phyloP scores from a whole-genome alignment of 2,888 invertebrate genomes.

The Eilema sororculum region DNA sequence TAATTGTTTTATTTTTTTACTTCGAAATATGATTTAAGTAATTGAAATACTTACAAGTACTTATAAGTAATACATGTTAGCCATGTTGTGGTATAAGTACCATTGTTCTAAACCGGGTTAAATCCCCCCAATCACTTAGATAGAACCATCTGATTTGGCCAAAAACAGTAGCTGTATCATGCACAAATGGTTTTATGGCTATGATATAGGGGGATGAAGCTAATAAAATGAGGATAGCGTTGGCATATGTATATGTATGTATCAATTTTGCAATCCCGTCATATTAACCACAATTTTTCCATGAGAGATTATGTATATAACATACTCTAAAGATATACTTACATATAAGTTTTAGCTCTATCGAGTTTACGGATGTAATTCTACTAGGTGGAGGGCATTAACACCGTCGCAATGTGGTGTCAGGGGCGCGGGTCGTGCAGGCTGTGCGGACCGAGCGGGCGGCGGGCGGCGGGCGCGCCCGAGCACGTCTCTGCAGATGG shows the following conservation, averaged over 20 bases:
- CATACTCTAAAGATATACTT: not conserved
- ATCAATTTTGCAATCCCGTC: not conserved
- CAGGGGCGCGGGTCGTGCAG: slow-evolving; percentile 13
- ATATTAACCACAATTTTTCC: not conserved
- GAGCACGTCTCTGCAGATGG: slow-evolving; percentile 79
- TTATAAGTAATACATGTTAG: not conserved
- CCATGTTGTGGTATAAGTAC: too few species aligned
- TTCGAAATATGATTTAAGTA: too few species aligned
- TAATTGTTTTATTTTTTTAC: not conserved
- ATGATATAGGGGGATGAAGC: slow-evolving; percentile 8
- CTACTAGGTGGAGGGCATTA: slow-evolving; percentile 61
- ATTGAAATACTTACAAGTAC: too few species aligned
- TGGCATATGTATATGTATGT: not conserved
- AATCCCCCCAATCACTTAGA: not conserved
- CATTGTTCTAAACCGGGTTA: not conserved
- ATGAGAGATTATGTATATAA: not conserved
- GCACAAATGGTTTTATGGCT: not conserved
- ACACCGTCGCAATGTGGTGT: slow-evolving; percentile 63
- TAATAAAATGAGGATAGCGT: not conserved
- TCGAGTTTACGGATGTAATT: slow-evolving; percentile 39
- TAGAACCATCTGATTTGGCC: slow-evolving; percentile 1
- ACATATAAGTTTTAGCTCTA: not conserved
- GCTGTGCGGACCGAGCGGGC: slow-evolving; percentile 26
- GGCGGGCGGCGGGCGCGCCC: slow-evolving; percentile 44
- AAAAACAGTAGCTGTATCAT: not conserved